Percentiles rank a stretch among this genome's conserved stretches.
Conservation (phyloP, 2,113 vertebrate genomes). For the Amazona vittata region DNA sequence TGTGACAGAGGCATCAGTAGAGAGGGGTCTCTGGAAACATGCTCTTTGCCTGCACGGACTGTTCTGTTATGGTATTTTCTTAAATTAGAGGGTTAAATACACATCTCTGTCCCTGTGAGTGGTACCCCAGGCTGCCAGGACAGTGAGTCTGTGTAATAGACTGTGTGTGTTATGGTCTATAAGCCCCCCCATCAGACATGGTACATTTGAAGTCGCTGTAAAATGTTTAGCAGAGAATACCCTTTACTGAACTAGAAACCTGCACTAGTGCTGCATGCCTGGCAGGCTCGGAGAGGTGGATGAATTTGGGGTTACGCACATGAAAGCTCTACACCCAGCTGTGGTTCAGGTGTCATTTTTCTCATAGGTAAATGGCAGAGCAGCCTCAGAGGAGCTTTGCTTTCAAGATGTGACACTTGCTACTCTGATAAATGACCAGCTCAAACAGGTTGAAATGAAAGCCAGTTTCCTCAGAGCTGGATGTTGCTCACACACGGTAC, state of each 20-base stretch:
- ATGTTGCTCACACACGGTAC: no score
- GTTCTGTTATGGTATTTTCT: not conserved
- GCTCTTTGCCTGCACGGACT: rapidly evolving
- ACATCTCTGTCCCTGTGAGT: rapidly evolving
- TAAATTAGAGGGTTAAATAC: not conserved
- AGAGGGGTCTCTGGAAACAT: no score
- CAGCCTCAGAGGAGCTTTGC: not conserved
- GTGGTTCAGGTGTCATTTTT: not conserved
- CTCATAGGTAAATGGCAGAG: not conserved
- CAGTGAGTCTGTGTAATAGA: not conserved
- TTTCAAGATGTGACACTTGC: rapidly evolving
- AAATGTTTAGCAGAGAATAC: not conserved
- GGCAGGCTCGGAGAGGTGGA: not conserved
- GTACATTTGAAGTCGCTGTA: not conserved
- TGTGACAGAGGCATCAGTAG: no score
- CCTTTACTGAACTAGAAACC: not conserved
- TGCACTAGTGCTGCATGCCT: not conserved
- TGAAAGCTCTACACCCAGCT: not conserved
- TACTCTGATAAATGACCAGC: not conserved
- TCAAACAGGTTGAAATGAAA: not conserved
- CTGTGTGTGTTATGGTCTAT: no score
- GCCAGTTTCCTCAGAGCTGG: rapidly evolving
- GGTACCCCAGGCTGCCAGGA: rapidly evolving
- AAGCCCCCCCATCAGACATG: not conserved
- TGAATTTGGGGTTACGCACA: no score